Conservation (phyloP, 2,113 vertebrate species). For the Phyllostomus hastatus region DNA sequence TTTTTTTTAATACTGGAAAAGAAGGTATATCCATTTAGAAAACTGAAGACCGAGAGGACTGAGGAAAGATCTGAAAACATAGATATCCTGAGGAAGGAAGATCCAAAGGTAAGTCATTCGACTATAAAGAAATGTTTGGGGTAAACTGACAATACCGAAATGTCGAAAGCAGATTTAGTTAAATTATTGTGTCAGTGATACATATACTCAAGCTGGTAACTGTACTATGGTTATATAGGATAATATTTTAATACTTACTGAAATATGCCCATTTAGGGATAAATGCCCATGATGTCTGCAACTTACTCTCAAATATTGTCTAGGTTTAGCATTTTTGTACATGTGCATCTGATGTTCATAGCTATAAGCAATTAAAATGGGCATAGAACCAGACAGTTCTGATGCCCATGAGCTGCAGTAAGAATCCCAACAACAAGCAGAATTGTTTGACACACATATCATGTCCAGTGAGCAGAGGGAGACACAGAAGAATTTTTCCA, state of each 20-base stretch:
- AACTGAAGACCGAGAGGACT: background rate
- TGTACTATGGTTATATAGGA: background rate
- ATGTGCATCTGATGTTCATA: background rate
- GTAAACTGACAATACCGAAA: background rate
- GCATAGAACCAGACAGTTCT: background rate
- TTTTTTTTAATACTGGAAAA: background rate
- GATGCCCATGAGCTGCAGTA: background rate
- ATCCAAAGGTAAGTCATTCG: background rate
- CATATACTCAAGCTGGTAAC: background rate
- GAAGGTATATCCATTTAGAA: background rate
- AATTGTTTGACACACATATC: background rate
- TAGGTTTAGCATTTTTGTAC: background rate
- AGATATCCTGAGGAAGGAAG: background rate
- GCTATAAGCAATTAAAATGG: background rate
- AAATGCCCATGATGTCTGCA: background rate
- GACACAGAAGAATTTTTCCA: background rate
- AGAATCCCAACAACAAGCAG: background rate
- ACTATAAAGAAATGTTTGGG: background rate
- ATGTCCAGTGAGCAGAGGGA: background rate
- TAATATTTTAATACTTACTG: background rate
- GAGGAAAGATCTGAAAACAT: background rate
- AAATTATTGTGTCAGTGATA: background rate
- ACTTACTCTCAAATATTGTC: background rate
- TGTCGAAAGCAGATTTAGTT: background rate
- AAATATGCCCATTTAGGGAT: background rate